Evolutionary conservation across 2,888 invertebrate genomes (phyloP), one percentile per base, ranked within the genome.

Genomic region (Cosmorhoe ocellata): DNA sequence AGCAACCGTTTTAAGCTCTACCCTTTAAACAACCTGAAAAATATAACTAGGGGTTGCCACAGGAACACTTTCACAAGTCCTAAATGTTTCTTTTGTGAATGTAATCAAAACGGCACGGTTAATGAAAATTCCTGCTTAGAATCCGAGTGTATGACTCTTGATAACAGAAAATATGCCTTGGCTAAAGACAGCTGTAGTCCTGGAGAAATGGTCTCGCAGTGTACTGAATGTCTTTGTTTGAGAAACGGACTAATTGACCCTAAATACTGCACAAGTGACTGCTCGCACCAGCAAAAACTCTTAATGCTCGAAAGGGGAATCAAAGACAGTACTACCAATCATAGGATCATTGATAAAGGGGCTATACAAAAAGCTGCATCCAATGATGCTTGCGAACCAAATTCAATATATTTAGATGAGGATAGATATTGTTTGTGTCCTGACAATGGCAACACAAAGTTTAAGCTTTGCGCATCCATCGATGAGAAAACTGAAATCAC

Each of bases 221-320:
- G 89, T 41, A 67, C 70, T 7, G 81, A 88, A 64, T 89, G 88
- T 50, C 81, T 87, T 45, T 89, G 89, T 55, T 63, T 76, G 3
- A 58, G 59, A 6, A 69, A 70, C 32, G 80, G 81, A 6, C 30
- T 64, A 0, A 80, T 72, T 0, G 53, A 63, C 18, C 61, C 66
- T 10, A 75, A 68, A 37, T 85, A 81, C 54, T 89, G 89, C 38
- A 75, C 85, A 0, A 76, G 65, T 56, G 59, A 65, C 12, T 89
- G 89, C 59, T 76, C 80, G 0, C 57, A 74, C 32, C 64, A 74
- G 51, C 78, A 68, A 30, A 86, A 81, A 61, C 56, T 87, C 1
- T 55, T 61, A n/a, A 61, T 85, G n/a, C 59, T 89, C 3, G 76
- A 83, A 58, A 73, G 56, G 14, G 60, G 83, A 10, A 61, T 82